Evolutionary conservation across 2,797 vertebrate genomes (phyloP).

Genomic region (Bradypodion ventrale): DNA sequence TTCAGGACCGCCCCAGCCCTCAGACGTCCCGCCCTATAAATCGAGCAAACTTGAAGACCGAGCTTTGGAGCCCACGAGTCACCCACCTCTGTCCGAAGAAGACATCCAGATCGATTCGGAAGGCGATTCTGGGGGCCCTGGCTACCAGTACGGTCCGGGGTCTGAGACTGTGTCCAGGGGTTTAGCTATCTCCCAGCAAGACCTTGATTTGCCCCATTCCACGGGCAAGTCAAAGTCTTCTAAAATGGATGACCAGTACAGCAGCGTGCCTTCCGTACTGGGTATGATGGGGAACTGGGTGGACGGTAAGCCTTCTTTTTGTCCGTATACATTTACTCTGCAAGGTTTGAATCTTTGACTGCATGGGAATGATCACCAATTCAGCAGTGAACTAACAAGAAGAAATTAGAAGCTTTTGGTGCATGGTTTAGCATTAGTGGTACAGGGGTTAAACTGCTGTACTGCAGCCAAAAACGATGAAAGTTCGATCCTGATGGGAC

Average conservation of each 20-base stretch:
- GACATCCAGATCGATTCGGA: slow-evolving; percentile 65
- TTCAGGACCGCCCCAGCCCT: slow-evolving; percentile 65
- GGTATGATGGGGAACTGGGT: slow-evolving; percentile 84
- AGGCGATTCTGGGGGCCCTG: slow-evolving; percentile 57
- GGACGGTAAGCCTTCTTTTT: slow-evolving; percentile 79
- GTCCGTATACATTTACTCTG: not conserved
- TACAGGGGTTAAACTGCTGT: no score
- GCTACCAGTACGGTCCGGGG: slow-evolving; percentile 68
- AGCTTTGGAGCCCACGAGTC: slow-evolving; percentile 53
- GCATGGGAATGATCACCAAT: no score
- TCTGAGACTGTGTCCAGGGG: slow-evolving; percentile 66
- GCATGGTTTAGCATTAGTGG: no score
- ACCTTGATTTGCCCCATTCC: slow-evolving; percentile 50
- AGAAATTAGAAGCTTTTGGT: no score
- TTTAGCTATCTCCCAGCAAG: slow-evolving; percentile 61
- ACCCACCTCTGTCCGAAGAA: slow-evolving; percentile 58
- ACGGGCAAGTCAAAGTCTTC: slow-evolving; percentile 76
- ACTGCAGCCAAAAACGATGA: no score
- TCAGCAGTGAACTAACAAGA: not conserved
- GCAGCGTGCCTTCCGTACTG: slow-evolving; percentile 81
- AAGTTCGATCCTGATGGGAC: no score
- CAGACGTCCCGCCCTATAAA: slow-evolving; percentile 68
- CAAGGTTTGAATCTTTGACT: not conserved
- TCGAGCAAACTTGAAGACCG: slow-evolving; percentile 71
- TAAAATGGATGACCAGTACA: slow-evolving; percentile 83